phyloP scores from a whole-genome alignment of 2,797 vertebrate species.

The Thamnophis elegans region DNA sequence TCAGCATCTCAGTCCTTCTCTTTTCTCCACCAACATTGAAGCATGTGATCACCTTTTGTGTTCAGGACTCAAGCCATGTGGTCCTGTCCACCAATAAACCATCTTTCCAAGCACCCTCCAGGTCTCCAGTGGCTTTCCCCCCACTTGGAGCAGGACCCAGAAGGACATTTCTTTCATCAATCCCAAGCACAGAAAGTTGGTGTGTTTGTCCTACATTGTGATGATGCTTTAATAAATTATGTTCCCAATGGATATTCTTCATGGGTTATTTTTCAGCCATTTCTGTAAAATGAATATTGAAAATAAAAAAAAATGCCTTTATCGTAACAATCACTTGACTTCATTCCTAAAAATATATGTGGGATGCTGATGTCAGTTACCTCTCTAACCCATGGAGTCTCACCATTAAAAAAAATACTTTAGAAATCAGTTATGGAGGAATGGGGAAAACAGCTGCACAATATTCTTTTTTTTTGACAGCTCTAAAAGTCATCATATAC shows the following conservation, averaged over 20 bases:
- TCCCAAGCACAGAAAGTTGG: background rate
- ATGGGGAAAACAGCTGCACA: background rate
- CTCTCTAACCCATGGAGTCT: background rate
- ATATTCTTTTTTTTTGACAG: background rate
- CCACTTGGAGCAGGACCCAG: too few relatives aligned
- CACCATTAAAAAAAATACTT: background rate
- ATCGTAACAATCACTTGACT: background rate
- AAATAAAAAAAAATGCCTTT: background rate
- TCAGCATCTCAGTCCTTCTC: too few relatives aligned
- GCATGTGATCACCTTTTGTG: too few relatives aligned
- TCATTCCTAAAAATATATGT: background rate
- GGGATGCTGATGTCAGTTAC: background rate
- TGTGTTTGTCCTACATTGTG: background rate
- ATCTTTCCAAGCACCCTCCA: too few relatives aligned
- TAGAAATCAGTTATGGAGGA: background rate
- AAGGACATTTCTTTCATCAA: too few relatives aligned
- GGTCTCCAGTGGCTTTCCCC: too few relatives aligned
- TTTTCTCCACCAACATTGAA: too few relatives aligned
- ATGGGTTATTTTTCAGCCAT: background rate
- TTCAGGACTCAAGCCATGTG: too few relatives aligned
- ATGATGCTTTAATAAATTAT: background rate
- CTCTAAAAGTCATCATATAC: background rate
- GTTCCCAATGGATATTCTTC: background rate
- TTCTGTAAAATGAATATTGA: background rate
- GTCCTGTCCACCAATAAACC: too few relatives aligned